Evolutionary conservation across 2,888 invertebrate genomes (phyloP), one percentile per base, ranked within the genome.

Genomic region (Disparrhopalites patrizii): DNA sequence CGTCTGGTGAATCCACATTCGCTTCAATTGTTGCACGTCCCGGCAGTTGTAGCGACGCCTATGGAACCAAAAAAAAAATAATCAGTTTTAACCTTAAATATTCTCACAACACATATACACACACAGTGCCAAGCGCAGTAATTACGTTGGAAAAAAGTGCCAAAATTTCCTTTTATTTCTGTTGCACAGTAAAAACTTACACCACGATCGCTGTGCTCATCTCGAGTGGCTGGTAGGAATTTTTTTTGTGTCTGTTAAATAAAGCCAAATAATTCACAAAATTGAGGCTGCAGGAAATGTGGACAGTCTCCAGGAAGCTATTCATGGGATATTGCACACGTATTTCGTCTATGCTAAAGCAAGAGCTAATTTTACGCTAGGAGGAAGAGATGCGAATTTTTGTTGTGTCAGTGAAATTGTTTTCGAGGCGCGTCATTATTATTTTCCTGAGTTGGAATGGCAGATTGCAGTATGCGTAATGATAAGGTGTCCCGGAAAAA

Each of bases 151-250:
- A 27, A 20, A 5, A 20, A 10, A 51, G 27, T 3, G 51, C 25
- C 7, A 51, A 3, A 47, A 13, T 47, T 13, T 47, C 18, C 7
- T 47, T 10, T n/a, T n/a, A n/a, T n/a, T n/a, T n/a, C n/a, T n/a
- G n/a, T n/a, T 47, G n/a, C 8, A 18, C 7, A n/a, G 7, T 10
- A 7, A 7, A 47, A 18, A 51, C 25, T 52, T 52, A 52, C 52
- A 52, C 52, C 3, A 52, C 28, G 7, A 52, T 52, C 2, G 52
- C 52, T 4, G 52, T 27, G 28, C 52, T 52, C 52, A 52, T 51
- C 13, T 51, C 36, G 13, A 36, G 13, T 13, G 36, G 36, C 20
- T 20, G n/a, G n/a, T n/a, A n/a, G n/a, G n/a, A n/a, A n/a, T n/a
- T 20, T 13, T 43, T 13, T 13, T 43, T 43, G 18, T 43, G 43